A percentile compares a stretch with the other conserved stretches of the same genome.
phyloP scores from a whole-genome alignment of 2,797 vertebrate genomes.

The Diceros bicornis region DNA sequence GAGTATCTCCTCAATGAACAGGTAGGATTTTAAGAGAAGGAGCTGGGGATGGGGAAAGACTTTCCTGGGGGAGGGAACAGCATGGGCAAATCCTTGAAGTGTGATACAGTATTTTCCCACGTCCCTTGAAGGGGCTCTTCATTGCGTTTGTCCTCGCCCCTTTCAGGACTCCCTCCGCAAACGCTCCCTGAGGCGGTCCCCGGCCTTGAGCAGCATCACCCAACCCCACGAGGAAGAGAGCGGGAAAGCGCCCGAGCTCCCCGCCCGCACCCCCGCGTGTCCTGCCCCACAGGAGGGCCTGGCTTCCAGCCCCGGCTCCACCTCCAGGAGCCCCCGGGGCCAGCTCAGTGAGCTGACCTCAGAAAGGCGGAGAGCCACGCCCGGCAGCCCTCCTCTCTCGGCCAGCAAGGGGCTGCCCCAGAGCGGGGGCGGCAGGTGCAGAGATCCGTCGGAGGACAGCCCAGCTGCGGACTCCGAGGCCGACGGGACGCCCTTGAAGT shows the following conservation, averaged over 20 bases:
- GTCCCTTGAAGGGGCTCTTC: background rate
- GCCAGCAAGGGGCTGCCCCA: constrained; percentile 64
- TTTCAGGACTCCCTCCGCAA: constrained; percentile 87
- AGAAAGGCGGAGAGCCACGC: constrained; percentile 60
- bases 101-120: background rate
- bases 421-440: constrained; percentile 58
- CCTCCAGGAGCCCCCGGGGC: background rate
- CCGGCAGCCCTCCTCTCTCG: constrained; percentile 50
- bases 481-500: constrained; percentile 62
- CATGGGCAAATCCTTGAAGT: background rate
- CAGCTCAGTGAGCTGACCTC: background rate
- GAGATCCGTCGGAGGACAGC: constrained; percentile 64
- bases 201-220: background rate
- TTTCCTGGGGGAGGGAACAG: background rate
- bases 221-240: constrained; percentile 76
- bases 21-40: background rate
- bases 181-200: constrained; percentile 77
- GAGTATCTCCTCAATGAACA: background rate
- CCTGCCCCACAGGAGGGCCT: background rate
- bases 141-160: background rate
- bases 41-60: background rate
- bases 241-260: background rate
- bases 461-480: background rate
- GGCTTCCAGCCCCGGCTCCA: background rate
- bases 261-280: background rate